Evolutionary conservation across 2,113 vertebrate species (phyloP), one percentile per base, ranked within the genome.

Genomic region (Phaetusa simplex): DNA sequence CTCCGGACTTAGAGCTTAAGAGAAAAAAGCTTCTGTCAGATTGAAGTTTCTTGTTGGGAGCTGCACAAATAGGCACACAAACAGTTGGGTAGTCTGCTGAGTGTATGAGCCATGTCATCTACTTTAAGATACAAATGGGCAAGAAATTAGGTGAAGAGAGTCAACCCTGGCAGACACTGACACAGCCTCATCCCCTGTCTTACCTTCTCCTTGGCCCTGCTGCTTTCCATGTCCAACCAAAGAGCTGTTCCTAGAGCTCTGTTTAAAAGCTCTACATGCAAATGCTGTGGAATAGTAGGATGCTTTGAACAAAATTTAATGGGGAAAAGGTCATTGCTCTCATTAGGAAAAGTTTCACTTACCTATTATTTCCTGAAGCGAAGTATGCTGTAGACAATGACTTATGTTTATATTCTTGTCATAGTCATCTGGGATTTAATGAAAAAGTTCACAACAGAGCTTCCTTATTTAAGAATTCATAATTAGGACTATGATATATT

Each of bases 161-260:
- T 61, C 14, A 84, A 55, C 2, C 4, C 24, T 62, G 26, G 32
- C 11, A 52, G 81, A 71, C 32, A 20, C 11, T 47, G 24, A 30
- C 7, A 38, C 1, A 12, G 14, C 4, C 4, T 86, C 16, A 38
- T 77, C 6, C 19, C 0, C 0, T 58, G 14, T 43, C 9, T 86
- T 45, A 74, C 12, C n/a, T 84, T 81, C 76, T 81, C 9, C 5
- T 32, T 14, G 9, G 1, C 5, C 49, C 30, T 81, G 29, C 23
- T 50, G 19, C 15, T 74, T 83, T 58, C 16, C 8, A 32, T 22
- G 26, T 27, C 43, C 12, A 62, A 3, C 18, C 36, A 50, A 80
- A 84, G 27, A 73, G 14, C 34, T 45, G 55, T 29, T 45, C 74
- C 27, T 34, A 64, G 11, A 52, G 7, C 21, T 73, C 55, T 64